Evolutionary conservation across 2,797 vertebrate species (phyloP).

Genomic region (Cynopterus sphinx): DNA sequence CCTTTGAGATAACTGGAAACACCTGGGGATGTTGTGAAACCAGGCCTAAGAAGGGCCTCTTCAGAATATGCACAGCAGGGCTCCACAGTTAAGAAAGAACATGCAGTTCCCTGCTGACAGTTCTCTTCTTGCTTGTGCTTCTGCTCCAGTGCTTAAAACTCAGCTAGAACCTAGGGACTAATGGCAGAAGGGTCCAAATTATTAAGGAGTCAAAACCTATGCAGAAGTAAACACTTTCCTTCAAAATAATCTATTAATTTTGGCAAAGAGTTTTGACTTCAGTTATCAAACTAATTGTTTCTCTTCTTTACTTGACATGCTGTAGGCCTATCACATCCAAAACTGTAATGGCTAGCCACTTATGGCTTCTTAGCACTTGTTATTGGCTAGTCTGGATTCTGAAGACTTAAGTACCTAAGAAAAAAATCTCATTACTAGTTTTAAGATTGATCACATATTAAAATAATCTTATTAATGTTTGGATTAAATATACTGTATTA

Average conservation of each 20-base stretch:
- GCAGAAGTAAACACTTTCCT: neutral
- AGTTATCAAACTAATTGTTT: neutral
- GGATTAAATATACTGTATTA: neutral
- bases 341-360: neutral
- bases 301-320: neutral
- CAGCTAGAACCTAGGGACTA: neutral
- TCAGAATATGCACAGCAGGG: neutral
- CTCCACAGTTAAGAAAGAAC: neutral
- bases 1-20: conserved; percentile 54
- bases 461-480: neutral
- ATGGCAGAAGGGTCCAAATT: neutral
- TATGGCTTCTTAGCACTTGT: neutral
- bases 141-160: neutral
- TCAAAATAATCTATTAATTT: neutral
- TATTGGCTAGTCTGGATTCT: neutral
- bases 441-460: neutral
- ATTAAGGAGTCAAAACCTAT: neutral
- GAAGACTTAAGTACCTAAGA: neutral
- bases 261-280: conserved; percentile 8
- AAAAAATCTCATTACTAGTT: neutral
- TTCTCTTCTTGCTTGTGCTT: neutral
- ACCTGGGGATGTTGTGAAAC: conserved; percentile 53
- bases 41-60: neutral
- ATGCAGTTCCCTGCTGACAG: neutral
- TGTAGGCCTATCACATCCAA: neutral